Conservation (phyloP, 2,113 vertebrate genomes). For the Rhinoptilus africanus region DNA sequence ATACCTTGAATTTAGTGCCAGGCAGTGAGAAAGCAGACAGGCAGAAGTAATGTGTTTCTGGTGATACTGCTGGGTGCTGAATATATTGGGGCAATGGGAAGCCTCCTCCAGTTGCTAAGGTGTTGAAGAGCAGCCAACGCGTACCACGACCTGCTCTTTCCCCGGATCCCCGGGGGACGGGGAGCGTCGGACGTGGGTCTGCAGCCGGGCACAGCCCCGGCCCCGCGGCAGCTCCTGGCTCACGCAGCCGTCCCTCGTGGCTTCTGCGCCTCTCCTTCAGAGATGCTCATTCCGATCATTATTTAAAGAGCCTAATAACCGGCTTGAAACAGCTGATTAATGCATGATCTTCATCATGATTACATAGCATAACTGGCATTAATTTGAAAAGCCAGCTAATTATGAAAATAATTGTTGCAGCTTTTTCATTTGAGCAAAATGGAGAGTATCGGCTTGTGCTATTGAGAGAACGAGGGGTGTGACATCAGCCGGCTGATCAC, state of each 20-base stretch:
- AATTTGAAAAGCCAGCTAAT: conserved; percentile 80
- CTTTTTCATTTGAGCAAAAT: conserved; percentile 72
- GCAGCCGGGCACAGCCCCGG: neutral
- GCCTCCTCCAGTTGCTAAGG: neutral
- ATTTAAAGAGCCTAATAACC: conserved; percentile 81
- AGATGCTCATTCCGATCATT: conserved; percentile 60
- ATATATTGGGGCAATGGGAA: accelerated
- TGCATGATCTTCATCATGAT: conserved; percentile 81
- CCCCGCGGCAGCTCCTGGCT: accelerated
- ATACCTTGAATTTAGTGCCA: neutral
- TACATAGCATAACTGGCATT: conserved; percentile 80
- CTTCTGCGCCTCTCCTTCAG: conserved; percentile 14
- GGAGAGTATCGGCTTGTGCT: neutral
- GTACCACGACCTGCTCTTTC: neutral
- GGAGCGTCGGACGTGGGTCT: neutral
- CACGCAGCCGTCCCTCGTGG: neutral
- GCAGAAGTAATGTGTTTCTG: neutral
- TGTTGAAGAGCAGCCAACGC: neutral
- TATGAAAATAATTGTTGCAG: conserved; percentile 79
- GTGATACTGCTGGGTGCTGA: neutral
- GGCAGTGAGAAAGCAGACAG: neutral
- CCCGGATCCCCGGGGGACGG: accelerated
- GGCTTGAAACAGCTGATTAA: conserved; percentile 78
- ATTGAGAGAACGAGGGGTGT: neutral
- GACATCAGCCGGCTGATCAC: neutral